Evolutionary conservation across 1,140 invertebrate species (phyloP).

Genomic region (Drosophila teissieri): DNA sequence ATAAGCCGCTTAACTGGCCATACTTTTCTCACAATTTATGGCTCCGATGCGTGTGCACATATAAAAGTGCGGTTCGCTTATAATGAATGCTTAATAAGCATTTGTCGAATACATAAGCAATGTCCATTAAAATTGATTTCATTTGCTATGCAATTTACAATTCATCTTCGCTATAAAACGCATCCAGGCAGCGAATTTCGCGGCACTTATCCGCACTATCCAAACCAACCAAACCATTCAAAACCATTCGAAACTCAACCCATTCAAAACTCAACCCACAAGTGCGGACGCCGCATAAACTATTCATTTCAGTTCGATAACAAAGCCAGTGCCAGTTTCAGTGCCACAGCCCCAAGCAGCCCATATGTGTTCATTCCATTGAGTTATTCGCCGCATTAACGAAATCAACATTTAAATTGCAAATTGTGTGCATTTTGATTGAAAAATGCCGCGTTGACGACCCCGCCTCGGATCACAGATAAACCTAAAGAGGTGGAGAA

Average conservation of each 20-base stretch:
- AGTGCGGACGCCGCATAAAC: constrained; percentile 45
- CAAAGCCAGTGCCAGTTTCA: constrained; percentile 39
- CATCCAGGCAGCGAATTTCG: constrained; percentile 34
- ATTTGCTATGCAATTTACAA: constrained; percentile 61
- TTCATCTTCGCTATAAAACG: constrained; percentile 57
- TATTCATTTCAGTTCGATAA: constrained; percentile 65
- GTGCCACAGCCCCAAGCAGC: constrained; percentile 40
- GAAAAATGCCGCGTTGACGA: constrained; percentile 52
- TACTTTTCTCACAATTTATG: constrained; percentile 57
- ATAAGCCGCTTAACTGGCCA: constrained; percentile 66
- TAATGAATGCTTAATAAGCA: constrained; percentile 60
- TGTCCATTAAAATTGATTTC: constrained; percentile 62
- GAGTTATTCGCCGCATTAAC: constrained; percentile 65
- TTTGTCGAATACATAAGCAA: constrained; percentile 58
- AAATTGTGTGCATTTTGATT: constrained; percentile 69
- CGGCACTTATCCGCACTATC: constrained; percentile 34
- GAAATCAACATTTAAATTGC: constrained; percentile 78
- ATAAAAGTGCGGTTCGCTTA: constrained; percentile 44
- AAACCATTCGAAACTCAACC: not conserved
- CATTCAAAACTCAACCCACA: constrained; percentile 9
- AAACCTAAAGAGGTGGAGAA: constrained; percentile 6
- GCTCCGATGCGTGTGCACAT: constrained; percentile 12
- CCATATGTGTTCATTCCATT: constrained; percentile 57
- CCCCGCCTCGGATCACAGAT: constrained; percentile 6
- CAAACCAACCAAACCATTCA: not conserved